Conservation (phyloP, 1,140 invertebrate species). For the Brachionus calyciflorus region DNA sequence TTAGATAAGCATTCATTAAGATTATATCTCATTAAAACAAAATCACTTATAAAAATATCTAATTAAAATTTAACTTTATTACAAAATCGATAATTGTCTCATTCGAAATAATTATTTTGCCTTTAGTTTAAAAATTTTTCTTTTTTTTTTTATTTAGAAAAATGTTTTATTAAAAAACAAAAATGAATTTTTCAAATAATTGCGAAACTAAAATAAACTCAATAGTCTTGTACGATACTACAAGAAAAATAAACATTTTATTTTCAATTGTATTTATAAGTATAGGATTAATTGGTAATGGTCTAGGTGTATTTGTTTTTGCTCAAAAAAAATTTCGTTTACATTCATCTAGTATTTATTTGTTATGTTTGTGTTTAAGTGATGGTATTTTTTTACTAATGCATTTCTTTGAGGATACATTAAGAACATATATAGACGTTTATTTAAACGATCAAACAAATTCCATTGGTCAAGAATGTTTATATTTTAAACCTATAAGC, state of each 20-base stretch:
- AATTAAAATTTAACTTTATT: too few species aligned
- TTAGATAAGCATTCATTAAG: too few species aligned
- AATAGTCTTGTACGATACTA: constrained; percentile 1
- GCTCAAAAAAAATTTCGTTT: constrained; percentile 32
- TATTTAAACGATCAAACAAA: not conserved
- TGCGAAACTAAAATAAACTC: too few species aligned
- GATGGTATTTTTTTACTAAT: constrained; percentile 41
- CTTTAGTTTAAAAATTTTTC: too few species aligned
- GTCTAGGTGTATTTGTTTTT: constrained; percentile 37
- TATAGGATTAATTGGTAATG: constrained; percentile 28
- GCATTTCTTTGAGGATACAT: constrained; percentile 45
- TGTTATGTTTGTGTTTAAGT: constrained; percentile 18
- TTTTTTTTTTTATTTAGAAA: too few species aligned
- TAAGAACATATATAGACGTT: constrained; percentile 37
- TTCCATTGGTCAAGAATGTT: not conserved
- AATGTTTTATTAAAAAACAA: too few species aligned
- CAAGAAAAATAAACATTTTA: not conserved
- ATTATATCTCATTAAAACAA: too few species aligned
- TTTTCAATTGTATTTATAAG: constrained; percentile 2
- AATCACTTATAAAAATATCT: too few species aligned
- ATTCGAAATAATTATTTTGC: too few species aligned
- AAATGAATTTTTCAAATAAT: too few species aligned
- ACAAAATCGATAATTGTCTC: too few species aligned
- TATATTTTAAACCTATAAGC: not conserved
- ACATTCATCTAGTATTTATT: constrained; percentile 44